Base-by-base conservation (phyloP, 1,140 invertebrate genomes). In the Saccostrea echinata region DNA sequence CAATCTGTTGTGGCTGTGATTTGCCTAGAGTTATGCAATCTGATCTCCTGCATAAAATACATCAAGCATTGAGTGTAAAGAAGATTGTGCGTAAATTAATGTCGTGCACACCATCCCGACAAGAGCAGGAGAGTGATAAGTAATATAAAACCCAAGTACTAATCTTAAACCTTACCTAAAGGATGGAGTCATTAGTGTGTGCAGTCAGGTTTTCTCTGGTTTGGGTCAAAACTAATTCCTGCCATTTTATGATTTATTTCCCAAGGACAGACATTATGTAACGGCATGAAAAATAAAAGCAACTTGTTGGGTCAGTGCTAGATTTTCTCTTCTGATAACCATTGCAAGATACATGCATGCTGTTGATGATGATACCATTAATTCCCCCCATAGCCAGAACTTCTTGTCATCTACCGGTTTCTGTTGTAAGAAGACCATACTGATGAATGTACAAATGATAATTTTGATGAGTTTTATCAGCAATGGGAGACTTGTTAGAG, bases 11-110 rank as follows among this genome's bases (percentile, higher is more conserved):
- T 9, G 13, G 4, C 30, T 76, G n/a, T 21, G 64, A 24, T 71
- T 1, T 76, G 27, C 68, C 68, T 76, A 76, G 11, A 76, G 68
- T 76, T 76, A 76, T 76, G 27, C 27, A 76, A 76, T 76, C 68
- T 16, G 27, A 8, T 76, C 24, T 21, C n/a, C 55, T 61, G 4
- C 55, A 61, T 61, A 61, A 61, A 61, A 61, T 61, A 21, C 6
- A 61, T n/a, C 55, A 21, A n/a, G 55, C 55, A 61, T 3, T 3
- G 55, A 61, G n/a, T 21, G 18, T 4, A 61, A 61, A n/a, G 21
- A 61, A 61, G n/a, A 61, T 21, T 61, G 55, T 61, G 55, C 43
- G 55, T 61, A 61, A 61, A 61, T 61, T 61, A 61, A 61, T 61
- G 55, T 61, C 21, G n/a, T 61, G 55, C 55, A 61, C n/a, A 43